phyloP scores from a whole-genome alignment of 2,113 vertebrate species.

The Macroglossus sobrinus region DNA sequence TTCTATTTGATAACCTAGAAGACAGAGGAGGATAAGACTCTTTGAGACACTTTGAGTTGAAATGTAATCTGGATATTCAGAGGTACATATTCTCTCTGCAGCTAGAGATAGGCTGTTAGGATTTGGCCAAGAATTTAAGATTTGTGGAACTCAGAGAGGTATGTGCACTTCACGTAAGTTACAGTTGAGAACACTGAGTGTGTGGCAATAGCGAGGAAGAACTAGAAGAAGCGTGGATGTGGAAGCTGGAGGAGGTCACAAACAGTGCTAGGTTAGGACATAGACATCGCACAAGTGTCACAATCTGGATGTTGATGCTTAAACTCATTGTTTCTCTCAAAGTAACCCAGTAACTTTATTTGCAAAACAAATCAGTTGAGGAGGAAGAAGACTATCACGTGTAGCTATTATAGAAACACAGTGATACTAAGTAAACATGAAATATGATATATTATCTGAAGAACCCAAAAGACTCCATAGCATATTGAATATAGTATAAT shows the following conservation, averaged over 20 bases:
- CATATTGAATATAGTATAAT: neutral
- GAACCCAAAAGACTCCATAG: neutral
- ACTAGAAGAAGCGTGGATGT: neutral
- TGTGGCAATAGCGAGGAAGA: neutral
- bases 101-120: neutral
- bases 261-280: neutral
- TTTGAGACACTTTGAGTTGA: neutral
- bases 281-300: neutral
- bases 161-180: neutral
- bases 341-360: neutral
- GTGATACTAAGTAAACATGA: neutral
- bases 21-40: neutral
- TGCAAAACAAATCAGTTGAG: neutral
- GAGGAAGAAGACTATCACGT: neutral
- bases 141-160: neutral
- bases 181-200: neutral
- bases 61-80: neutral
- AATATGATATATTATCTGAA: neutral
- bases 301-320: neutral
- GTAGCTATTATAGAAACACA: neutral
- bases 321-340: neutral
- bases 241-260: neutral
- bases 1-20: neutral
- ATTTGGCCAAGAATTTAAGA: slow-evolving; percentile 12
- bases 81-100: neutral